phyloP scores from a whole-genome alignment of 2,797 vertebrate genomes.

The Buphagus erythrorhynchus region DNA sequence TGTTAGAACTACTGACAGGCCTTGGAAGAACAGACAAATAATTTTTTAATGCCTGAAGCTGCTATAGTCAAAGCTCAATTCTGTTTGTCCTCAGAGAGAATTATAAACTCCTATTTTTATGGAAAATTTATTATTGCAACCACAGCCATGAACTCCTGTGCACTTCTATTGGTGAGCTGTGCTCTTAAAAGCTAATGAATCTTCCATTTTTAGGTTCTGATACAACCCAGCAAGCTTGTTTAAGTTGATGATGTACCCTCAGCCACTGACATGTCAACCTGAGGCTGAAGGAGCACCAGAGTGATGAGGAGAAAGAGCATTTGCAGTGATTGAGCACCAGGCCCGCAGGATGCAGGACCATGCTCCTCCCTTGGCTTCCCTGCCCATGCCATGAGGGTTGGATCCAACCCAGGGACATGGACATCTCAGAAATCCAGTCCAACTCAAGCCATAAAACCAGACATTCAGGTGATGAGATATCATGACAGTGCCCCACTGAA shows the following conservation, averaged over 20 bases:
- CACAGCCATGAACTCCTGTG: background rate
- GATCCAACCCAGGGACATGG: rapidly evolving
- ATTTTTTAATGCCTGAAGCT: background rate
- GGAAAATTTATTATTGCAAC: background rate
- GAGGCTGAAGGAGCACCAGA: background rate
- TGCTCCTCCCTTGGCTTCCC: background rate
- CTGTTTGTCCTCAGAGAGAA: background rate
- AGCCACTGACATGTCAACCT: background rate
- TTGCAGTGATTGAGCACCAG: rapidly evolving
- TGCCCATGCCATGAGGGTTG: rapidly evolving
- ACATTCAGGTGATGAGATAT: background rate
- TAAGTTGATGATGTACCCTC: background rate
- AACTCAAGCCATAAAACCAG: background rate
- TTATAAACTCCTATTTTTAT: background rate
- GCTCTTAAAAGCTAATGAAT: background rate
- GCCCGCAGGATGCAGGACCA: rapidly evolving
- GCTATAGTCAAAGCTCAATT: background rate
- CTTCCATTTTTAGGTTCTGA: background rate
- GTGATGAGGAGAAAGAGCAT: background rate
- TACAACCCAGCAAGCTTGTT: background rate
- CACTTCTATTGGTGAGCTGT: background rate
- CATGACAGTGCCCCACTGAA: background rate
- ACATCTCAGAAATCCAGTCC: background rate
- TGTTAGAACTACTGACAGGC: background rate
- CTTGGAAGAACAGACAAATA: background rate